phyloP scores from a whole-genome alignment of 1,140 invertebrate genomes.

The Pteromalus puparum region DNA sequence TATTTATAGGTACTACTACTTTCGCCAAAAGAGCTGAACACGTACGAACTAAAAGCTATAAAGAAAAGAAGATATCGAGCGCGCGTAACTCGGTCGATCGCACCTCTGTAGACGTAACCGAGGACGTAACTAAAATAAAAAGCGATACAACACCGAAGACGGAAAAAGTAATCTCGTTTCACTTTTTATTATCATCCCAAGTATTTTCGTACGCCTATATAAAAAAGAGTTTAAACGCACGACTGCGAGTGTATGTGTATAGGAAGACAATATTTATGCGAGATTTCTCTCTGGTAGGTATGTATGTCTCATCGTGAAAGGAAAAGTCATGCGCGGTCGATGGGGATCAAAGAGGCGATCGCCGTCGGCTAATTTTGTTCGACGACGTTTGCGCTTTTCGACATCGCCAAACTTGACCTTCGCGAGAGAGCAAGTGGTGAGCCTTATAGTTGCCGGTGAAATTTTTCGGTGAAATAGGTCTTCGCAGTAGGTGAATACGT shows the following conservation, averaged over 20 bases:
- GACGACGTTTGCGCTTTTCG: no score
- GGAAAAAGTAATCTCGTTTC: background rate
- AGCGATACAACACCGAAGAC: background rate
- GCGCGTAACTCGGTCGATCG: background rate
- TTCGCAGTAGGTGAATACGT: no score
- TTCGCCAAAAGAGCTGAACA: background rate
- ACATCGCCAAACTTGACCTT: no score
- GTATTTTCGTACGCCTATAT: background rate
- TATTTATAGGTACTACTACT: background rate
- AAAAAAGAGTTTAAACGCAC: background rate
- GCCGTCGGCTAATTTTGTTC: no score
- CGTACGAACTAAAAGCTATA: background rate
- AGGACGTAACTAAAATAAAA: background rate
- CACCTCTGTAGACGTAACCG: background rate
- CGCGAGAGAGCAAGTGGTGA: no score
- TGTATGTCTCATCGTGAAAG: background rate
- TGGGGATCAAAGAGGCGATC: background rate
- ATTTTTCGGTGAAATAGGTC: no score
- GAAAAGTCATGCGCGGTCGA: background rate
- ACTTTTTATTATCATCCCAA: background rate
- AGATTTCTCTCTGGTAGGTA: background rate
- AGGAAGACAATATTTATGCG: background rate
- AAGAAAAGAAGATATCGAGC: background rate
- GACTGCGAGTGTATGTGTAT: background rate
- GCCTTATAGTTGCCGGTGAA: no score